These are phyloP conservation scores for Hypotaenidia philippensis DNA, from an alignment of 2,797 vertebrate species.

Conservation along the genomic window DNA sequence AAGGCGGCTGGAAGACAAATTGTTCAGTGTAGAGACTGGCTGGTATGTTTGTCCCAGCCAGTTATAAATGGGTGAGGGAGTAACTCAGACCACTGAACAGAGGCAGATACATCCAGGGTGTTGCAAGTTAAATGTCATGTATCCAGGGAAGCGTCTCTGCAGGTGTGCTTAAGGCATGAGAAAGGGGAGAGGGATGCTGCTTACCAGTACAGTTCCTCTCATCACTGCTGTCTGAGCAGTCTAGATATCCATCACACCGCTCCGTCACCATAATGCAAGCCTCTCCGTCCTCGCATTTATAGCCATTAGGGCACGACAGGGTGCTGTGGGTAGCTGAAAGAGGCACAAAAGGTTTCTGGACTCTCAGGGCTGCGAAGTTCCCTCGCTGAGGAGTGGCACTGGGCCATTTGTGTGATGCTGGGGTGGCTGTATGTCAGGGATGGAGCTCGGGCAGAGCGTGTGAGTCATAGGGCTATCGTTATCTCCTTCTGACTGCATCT, in stretches of 20 bases:
- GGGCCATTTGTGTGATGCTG: no score
- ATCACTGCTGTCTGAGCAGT: conserved; percentile 94
- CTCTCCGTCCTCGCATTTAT: conserved; percentile 88
- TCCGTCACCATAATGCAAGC: conserved; percentile 87
- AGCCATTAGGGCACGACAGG: conserved; percentile 84
- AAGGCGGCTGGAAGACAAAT: not conserved
- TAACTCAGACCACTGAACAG: not conserved
- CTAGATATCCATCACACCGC: conserved; percentile 92
- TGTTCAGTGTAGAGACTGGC: not conserved
- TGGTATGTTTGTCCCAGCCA: not conserved
- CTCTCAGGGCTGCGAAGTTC: not conserved
- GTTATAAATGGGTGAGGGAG: not conserved
- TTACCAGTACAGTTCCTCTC: conserved; percentile 91
- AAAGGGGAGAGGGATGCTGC: not conserved
- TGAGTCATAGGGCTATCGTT: not conserved
- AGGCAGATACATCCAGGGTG: not conserved
- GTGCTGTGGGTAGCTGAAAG: conserved; percentile 88
- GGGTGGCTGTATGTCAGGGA: not conserved
- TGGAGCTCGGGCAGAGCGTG: not conserved
- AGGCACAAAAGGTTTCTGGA: not conserved
- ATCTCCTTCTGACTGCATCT: not conserved
- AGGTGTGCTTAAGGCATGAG: not conserved
- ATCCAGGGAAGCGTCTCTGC: not conserved
- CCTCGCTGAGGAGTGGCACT: not conserved
- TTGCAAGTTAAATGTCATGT: not conserved